A percentile compares a stretch with the other conserved stretches of the same genome.
Conservation (phyloP, 2,113 vertebrate genomes). For the Athene noctua region DNA sequence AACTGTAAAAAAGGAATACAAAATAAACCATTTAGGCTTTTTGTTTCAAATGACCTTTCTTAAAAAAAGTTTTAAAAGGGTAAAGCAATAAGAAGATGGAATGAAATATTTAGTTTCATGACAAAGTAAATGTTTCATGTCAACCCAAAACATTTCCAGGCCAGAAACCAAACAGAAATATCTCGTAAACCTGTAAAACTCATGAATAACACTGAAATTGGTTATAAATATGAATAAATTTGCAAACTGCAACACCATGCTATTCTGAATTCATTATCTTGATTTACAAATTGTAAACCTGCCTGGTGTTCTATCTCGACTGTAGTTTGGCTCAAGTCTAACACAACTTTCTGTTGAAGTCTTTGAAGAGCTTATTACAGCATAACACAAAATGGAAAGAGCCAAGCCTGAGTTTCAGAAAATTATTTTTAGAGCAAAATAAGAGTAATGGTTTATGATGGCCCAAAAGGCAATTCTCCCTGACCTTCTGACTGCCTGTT, state of each 20-base stretch:
- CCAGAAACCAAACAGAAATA: conserved; percentile 45
- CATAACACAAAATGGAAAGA: background rate
- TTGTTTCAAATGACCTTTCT: conserved; percentile 29
- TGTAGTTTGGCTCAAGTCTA: background rate
- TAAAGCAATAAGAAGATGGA: conserved; percentile 37
- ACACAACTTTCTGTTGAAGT: background rate
- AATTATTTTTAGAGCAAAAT: conserved; percentile 10
- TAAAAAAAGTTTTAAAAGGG: background rate
- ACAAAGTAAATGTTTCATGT: conserved; percentile 32
- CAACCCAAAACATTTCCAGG: conserved; percentile 23
- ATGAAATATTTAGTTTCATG: conserved; percentile 19
- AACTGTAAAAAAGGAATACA: background rate
- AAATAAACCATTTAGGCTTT: conserved; percentile 21
- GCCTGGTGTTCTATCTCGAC: background rate
- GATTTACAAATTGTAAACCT: background rate
- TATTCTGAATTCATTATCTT: background rate
- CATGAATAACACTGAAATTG: background rate
- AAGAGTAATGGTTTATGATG: background rate
- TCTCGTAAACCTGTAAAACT: background rate
- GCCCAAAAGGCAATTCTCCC: background rate
- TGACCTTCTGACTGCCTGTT: background rate
- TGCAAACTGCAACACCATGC: background rate
- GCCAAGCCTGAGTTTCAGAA: background rate
- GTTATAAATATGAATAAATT: conserved; percentile 1
- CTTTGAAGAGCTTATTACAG: background rate